A percentile compares a stretch with the other conserved stretches of the same genome.
Conservation (phyloP, 2,888 invertebrate genomes). For the Philhelius pedissequus region DNA sequence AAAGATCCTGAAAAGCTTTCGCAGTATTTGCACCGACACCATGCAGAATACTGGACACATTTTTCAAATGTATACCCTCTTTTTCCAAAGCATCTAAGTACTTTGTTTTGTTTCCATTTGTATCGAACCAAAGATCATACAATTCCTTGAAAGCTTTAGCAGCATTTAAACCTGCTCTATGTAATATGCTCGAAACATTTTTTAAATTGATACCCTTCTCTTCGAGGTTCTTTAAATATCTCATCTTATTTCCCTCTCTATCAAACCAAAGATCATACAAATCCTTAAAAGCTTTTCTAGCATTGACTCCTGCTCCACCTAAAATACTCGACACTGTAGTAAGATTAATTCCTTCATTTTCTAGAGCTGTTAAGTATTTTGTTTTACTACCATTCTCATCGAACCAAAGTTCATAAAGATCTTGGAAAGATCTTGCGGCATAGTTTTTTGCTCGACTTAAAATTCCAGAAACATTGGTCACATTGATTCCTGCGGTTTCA, state of each 20-base stretch:
- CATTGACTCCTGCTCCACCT: background rate
- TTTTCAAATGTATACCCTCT: background rate
- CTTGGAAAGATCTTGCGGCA: constrained; percentile 6
- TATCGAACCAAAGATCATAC: constrained; percentile 11
- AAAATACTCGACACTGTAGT: constrained; percentile 1
- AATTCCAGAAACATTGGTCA: background rate
- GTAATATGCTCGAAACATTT: constrained; percentile 5
- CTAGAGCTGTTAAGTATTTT: background rate
- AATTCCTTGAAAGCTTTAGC: constrained; percentile 12
- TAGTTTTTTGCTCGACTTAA: background rate
- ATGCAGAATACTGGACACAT: constrained; percentile 3
- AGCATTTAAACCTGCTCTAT: background rate
- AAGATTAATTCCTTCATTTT: background rate
- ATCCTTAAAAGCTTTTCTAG: background rate
- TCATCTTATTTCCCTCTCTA: background rate
- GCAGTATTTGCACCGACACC: background rate
- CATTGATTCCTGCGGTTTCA: constrained; percentile 4
- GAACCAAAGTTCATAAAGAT: constrained; percentile 21
- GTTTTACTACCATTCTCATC: constrained; percentile 1
- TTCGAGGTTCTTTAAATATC: background rate
- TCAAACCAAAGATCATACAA: constrained; percentile 22
- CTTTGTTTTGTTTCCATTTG: background rate
- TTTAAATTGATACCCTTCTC: background rate
- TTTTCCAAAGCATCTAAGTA: background rate
- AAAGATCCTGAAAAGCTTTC: constrained; percentile 5